Base-by-base conservation (phyloP, 2,888 invertebrate genomes). In the Sinotaia quadrata region DNA sequence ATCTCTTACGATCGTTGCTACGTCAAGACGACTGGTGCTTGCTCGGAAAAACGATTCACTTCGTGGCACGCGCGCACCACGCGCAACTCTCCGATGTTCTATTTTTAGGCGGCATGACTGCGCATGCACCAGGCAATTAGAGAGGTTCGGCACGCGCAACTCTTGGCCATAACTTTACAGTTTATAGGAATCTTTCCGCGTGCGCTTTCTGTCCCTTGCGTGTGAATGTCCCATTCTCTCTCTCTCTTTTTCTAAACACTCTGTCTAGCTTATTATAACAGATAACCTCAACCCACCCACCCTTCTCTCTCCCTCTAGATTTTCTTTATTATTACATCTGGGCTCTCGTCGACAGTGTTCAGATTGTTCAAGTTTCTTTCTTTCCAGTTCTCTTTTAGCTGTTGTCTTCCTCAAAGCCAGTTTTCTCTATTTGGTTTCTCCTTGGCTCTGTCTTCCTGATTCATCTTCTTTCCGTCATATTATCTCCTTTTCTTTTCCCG, bases 111-210 rank as follows among this genome's bases (percentile, higher is more conserved):
- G 44, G 51, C 29, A 34, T 21, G n/a, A 31, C 31, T 69, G 69
- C 65, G 69, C 69, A 69, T 65, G 69, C 54, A 36, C 65, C 36
- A 27, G 27, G 59, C 69, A 69, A 69, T 65, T 65, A 69, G 65
- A 69, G 56, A 65, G 68, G 58, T 52, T 59, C 52, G 58, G 44
- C 49, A 41, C 37, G 44, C 65, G 59, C 37, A 24, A 54, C 54
- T 54, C 54, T 24, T 54, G 54, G 24, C 54, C 54, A 24, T 60
- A 44, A 31, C 44, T 60, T 29, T 29, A 24, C 51, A 54, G 54
- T 24, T 36, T 29, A 27, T 44, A 21, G 18, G 33, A 18, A 18
- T 31, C 4, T 27, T 27, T 1, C 3, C 33, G 58, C n/a, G 21
- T 18, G 58, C 33, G 18, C 21, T 31, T 18, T 57, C 57, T 41